Conservation (phyloP, 1,140 invertebrate genomes). For the Anastrepha obliqua region DNA sequence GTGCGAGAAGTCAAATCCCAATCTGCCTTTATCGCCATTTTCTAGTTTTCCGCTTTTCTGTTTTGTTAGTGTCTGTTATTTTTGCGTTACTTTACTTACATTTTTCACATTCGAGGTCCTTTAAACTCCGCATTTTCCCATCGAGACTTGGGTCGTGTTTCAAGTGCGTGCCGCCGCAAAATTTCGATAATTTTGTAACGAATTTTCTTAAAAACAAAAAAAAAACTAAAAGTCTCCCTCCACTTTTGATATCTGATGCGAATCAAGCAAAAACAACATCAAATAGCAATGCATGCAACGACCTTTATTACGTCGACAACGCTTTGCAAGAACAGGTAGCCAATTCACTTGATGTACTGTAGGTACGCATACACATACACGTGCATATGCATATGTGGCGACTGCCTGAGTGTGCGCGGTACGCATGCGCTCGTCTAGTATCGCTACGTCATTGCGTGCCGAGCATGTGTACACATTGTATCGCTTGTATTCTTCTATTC, state of each 20-base stretch:
- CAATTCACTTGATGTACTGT: neutral
- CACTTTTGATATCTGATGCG: constrained; percentile 45
- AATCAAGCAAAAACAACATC: constrained; percentile 36
- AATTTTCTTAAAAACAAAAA: neutral
- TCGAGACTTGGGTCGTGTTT: neutral
- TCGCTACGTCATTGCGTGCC: constrained; percentile 42
- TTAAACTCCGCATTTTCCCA: constrained; percentile 30
- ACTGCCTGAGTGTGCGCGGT: neutral
- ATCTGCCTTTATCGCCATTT: constrained; percentile 1
- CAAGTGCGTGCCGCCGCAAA: constrained; percentile 49
- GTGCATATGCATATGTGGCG: neutral
- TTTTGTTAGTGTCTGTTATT: neutral
- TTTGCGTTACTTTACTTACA: neutral
- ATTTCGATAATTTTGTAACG: constrained; percentile 34
- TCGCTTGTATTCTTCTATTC: neutral
- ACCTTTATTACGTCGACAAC: neutral
- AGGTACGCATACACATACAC: too few relatives aligned
- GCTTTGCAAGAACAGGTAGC: neutral
- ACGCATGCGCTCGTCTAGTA: constrained; percentile 13
- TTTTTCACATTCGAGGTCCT: neutral
- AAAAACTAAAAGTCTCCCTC: constrained; percentile 15
- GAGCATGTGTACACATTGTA: constrained; percentile 23
- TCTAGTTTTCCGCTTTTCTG: neutral
- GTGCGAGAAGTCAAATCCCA: constrained; percentile 21
- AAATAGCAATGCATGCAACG: constrained; percentile 3